These are phyloP conservation scores for Delphinus delphis DNA, from an alignment of 2,113 vertebrate species.

Conservation along the genomic window DNA sequence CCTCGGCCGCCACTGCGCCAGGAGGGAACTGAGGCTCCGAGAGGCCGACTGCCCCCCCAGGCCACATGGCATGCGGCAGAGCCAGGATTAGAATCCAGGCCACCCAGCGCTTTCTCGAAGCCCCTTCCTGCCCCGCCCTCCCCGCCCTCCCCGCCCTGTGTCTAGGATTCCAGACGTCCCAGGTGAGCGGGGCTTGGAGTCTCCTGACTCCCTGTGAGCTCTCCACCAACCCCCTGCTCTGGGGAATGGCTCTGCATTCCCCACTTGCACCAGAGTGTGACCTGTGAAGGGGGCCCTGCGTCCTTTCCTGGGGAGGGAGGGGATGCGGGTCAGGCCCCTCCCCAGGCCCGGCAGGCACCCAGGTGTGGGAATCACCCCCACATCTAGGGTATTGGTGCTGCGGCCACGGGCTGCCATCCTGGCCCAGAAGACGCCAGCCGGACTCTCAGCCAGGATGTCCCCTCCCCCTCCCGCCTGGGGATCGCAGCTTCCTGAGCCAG, in stretches of 20 bases:
- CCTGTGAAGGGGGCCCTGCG: rapidly evolving
- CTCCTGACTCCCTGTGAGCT: neutral
- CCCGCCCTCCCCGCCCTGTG: too few species aligned
- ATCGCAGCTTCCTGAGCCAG: neutral
- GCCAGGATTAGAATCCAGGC: neutral
- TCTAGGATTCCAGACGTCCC: neutral
- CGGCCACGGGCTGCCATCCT: neutral
- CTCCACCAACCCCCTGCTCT: neutral
- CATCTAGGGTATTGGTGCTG: rapidly evolving
- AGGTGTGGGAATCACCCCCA: rapidly evolving
- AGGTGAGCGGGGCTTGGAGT: rapidly evolving
- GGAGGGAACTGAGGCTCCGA: rapidly evolving
- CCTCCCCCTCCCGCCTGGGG: neutral
- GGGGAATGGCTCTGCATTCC: rapidly evolving
- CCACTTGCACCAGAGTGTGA: rapidly evolving
- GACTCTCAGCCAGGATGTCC: neutral
- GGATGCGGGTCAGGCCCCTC: too few species aligned
- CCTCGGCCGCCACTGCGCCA: rapidly evolving
- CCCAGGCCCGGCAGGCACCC: neutral
- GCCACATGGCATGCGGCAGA: rapidly evolving
- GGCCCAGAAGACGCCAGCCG: neutral
- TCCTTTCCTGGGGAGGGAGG: neutral
- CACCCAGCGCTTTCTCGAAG: rapidly evolving
- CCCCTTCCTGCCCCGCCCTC: rapidly evolving
- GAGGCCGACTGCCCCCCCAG: rapidly evolving